Base-by-base conservation (phyloP, 2,797 vertebrate species). In the Oryzias sinensis region DNA sequence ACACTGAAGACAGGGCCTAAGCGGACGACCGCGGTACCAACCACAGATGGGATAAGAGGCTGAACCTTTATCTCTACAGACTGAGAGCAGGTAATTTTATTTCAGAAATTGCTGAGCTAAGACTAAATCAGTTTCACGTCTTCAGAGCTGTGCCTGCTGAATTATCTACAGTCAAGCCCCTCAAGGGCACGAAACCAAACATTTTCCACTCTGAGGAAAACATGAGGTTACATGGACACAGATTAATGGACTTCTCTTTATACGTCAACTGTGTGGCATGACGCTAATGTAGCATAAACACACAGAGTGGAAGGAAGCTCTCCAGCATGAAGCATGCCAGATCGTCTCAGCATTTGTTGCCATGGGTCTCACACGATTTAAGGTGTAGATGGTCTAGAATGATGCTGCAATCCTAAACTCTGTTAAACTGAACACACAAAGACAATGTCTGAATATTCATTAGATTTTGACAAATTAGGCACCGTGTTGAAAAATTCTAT, bases 111-210 rank as follows among this genome's bases (percentile, higher is more conserved):
- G 59, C 66, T 65, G 64, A 75, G 72, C 45, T 68, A 62, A 68
- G 59, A 76, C 62, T 87, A 78, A 82, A 87, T 79, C 70, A 76
- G 73, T 71, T 65, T 77, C 45, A 67, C 68, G 55, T 72, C 53
- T 49, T 48, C 78, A 72, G 82, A 72, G 43, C 66, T 1, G 55
- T 66, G 82, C 84, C 76, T 84, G 78, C 66, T 66, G 80, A 70
- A 77, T 82, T 75, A 81, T 87, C 79, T 76, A 70, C 82, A 76
- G 74, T 82, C 70, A 82, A 84, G 75, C 66, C 66, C 66, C 75
- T 77, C 5, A 1, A 63, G 81, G 73, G 74, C 66, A 77, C 3
- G 4, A 59, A 76, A 77, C 59, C 56, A 70, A 80, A 79, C 84
- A 59, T 59, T 77, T 72, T 81, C 69, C 62, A 70, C 60, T 72